Evolutionary conservation across 2,888 invertebrate species (phyloP), one percentile per base, ranked within the genome.

Genomic region (Rambutsinella grinnellia): DNA sequence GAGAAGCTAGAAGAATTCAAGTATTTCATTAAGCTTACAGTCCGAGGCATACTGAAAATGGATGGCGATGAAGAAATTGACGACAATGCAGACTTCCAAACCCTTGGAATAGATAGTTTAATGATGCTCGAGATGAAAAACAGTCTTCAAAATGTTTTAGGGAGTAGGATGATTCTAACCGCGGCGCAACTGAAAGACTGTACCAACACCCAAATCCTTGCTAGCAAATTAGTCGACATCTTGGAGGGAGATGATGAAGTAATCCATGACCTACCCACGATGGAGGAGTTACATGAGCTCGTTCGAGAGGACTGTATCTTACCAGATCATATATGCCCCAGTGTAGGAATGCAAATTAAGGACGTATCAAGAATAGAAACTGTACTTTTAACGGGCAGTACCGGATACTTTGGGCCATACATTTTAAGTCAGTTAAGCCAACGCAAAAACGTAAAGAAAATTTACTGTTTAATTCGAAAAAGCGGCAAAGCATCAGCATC

Each of bases 101-200:
- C 71, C 3, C 44, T 79, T 58, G 79, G 79, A 0, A 49, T 76
- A 17, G 79, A 79, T 26, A 65, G 65, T 0, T 47, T 79, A 19
- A 79, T 79, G 79, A 56, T 68, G 26, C 63, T 79, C 19, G 79
- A 79, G 46, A 72, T 72, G 66, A 72, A 72, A 26, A 75, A 79
- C 58, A 56, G 51, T 0, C 54, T 79, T n/a, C 75, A 76, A 47
- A 67, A 60, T n/a, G n/a, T 70, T 26, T 53, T 78, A 13, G 78
- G 78, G 0, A 56, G 61, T 1, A 44, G 78, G 24, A 58, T 74
- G 26, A 75, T 58, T 3, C 56, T 78, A 5, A 66, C 78, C 6
- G 67, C 66, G 3, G 47, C 63, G 3, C 58, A 65, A 0, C 24
- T 78, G 13, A 75, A 75, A 44, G 78, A 75, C 47, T 61, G 57